phyloP scores from a whole-genome alignment of 2,888 invertebrate genomes.

The Ectobius pallidus region DNA sequence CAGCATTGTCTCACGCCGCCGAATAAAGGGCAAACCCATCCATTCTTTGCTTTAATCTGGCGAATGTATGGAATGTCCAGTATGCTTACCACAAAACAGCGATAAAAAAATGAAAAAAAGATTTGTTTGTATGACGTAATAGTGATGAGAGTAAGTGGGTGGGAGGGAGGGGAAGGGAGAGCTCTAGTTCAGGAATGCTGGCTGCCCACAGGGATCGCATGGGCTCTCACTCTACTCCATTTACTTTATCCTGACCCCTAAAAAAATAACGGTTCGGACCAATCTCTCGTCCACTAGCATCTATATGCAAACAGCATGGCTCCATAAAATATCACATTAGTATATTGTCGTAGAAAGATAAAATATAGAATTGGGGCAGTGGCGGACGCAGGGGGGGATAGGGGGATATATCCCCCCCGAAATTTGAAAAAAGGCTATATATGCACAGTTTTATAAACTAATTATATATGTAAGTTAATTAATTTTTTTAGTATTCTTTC shows the following conservation, averaged over 20 bases:
- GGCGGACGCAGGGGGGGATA: too few relatives aligned
- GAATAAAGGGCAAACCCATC: too few relatives aligned
- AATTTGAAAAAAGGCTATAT: too few relatives aligned
- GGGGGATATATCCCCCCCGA: too few relatives aligned
- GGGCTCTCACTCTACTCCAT: constrained; percentile 30
- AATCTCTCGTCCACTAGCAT: not conserved
- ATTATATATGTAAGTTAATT: too few relatives aligned
- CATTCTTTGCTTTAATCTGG: not conserved
- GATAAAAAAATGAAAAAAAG: not conserved
- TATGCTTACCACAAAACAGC: not conserved
- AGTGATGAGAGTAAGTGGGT: constrained; percentile 13
- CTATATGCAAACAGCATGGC: too few relatives aligned
- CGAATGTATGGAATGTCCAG: not conserved
- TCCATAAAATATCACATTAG: too few relatives aligned
- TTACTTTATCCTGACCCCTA: constrained; percentile 40
- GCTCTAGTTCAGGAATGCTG: constrained; percentile 34
- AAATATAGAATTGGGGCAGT: too few relatives aligned
- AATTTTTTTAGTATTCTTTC: too few relatives aligned
- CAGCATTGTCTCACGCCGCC: too few relatives aligned
- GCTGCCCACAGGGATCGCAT: constrained; percentile 34
- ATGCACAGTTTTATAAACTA: too few relatives aligned
- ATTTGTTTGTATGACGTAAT: constrained; percentile 3
- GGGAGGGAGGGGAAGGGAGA: not conserved
- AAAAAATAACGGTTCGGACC: constrained; percentile 38
- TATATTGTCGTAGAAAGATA: too few relatives aligned